These are phyloP conservation scores for Parelbella ahira DNA, from an alignment of 2,888 invertebrate species.

Conservation along the genomic window DNA sequence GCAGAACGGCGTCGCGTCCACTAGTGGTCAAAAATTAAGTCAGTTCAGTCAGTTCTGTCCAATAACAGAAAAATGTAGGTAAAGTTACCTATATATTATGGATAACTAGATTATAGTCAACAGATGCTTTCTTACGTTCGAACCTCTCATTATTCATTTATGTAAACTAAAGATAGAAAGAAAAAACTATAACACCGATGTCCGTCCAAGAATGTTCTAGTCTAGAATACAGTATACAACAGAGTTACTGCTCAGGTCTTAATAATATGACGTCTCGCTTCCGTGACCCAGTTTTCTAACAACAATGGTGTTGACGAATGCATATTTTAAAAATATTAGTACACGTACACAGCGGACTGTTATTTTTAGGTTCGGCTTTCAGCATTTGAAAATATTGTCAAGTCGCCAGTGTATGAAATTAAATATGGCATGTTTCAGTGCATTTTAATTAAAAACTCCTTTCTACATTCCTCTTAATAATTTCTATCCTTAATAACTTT, in stretches of 20 bases:
- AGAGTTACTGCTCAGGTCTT: constrained; percentile 16
- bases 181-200: too few relatives aligned
- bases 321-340: constrained; percentile 13
- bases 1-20: too few relatives aligned
- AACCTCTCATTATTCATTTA: too few relatives aligned
- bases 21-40: too few relatives aligned
- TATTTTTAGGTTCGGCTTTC: constrained; percentile 10
- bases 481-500: too few relatives aligned
- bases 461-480: too few relatives aligned
- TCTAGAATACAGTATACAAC: not conserved
- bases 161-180: too few relatives aligned
- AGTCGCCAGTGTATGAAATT: constrained; percentile 1
- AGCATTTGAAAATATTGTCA: constrained; percentile 3
- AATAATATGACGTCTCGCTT: constrained; percentile 18
- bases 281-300: constrained; percentile 5
- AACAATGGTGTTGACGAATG: constrained; percentile 17
- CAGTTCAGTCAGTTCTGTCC: too few relatives aligned
- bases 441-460: constrained; percentile 4
- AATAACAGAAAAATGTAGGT: too few relatives aligned
- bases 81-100: too few relatives aligned
- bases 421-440: not conserved
- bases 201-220: constrained; percentile 32
- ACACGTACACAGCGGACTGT: not conserved
- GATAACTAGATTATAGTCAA: too few relatives aligned
- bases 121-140: too few relatives aligned